Evolutionary conservation across 2,113 vertebrate species (phyloP).

Genomic region (Leuciscus idus): DNA sequence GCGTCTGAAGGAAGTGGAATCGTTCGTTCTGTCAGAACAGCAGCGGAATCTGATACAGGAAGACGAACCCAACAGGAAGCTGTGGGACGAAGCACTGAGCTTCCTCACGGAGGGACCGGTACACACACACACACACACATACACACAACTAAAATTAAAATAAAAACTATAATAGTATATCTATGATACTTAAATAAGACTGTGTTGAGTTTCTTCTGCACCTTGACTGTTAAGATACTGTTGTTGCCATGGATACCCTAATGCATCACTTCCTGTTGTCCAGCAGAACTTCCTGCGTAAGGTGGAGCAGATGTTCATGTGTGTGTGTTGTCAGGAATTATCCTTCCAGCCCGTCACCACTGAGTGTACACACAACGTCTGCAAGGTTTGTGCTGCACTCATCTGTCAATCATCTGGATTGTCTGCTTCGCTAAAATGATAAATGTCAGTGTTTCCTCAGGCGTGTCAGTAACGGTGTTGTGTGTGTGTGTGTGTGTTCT

Average conservation of each 20-base stretch:
- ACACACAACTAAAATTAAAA: background rate
- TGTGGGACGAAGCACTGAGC: conserved; percentile 94
- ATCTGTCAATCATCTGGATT: too few relatives aligned
- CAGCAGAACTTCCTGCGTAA: conserved; percentile 93
- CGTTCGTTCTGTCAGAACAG: conserved; percentile 89
- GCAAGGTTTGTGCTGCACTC: conserved; percentile 81
- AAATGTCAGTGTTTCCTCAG: too few relatives aligned
- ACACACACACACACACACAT: conserved; percentile 24
- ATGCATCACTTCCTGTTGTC: conserved; percentile 33
- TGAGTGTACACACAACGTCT: conserved; percentile 94
- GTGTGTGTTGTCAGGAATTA: conserved; percentile 98
- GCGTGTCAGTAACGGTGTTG: too few relatives aligned
- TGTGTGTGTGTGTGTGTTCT: too few relatives aligned
- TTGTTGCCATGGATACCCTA: background rate
- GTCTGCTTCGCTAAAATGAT: too few relatives aligned
- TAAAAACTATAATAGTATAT: background rate
- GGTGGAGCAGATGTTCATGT: conserved; percentile 98
- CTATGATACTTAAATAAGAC: background rate
- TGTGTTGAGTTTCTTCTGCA: background rate
- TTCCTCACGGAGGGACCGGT: conserved; percentile 91
- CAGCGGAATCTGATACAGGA: conserved; percentile 88
- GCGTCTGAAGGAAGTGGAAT: conserved; percentile 84
- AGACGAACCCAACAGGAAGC: conserved; percentile 92
- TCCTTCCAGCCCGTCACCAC: conserved; percentile 96
- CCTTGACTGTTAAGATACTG: too few relatives aligned